phyloP scores from a whole-genome alignment of 2,113 vertebrate species.

The Ammospiza nelsoni region DNA sequence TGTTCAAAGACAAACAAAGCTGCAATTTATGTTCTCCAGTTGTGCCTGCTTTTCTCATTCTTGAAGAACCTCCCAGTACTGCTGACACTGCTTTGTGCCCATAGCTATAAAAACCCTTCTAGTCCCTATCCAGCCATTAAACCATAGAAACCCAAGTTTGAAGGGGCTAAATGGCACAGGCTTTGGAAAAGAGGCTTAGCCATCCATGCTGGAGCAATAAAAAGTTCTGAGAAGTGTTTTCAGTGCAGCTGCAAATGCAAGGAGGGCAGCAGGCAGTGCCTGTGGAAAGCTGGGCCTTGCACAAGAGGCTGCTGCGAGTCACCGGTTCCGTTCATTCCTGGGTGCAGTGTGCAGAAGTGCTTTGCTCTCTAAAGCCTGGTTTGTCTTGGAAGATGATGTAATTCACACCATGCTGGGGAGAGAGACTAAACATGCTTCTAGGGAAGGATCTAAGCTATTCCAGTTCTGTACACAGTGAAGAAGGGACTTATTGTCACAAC shows the following conservation, averaged over 20 bases:
- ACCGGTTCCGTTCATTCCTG: not conserved
- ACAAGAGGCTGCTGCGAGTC: not conserved
- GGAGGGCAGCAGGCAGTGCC: not conserved
- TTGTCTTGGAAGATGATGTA: slow-evolving; percentile 24
- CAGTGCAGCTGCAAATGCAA: not conserved
- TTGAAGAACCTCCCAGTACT: not conserved
- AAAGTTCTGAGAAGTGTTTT: not conserved
- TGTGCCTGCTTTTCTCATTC: not conserved
- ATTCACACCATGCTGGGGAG: slow-evolving; percentile 15
- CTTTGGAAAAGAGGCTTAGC: not conserved
- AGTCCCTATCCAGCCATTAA: not conserved
- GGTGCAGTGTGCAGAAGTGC: not conserved
- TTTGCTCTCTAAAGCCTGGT: not conserved
- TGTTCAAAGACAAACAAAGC: not conserved
- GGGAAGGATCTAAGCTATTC: not conserved
- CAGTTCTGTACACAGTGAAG: not conserved
- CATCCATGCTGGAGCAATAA: not conserved
- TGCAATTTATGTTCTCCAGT: not conserved
- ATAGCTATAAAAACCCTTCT: not conserved
- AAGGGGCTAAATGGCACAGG: not conserved
- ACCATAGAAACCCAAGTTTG: not conserved
- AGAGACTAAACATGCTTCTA: not conserved
- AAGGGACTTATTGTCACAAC: not conserved
- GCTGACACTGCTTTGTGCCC: not conserved
- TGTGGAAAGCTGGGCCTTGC: not conserved